Evolutionary conservation across 2,888 invertebrate species (phyloP).

Genomic region (Leptinotarsa haldemani): DNA sequence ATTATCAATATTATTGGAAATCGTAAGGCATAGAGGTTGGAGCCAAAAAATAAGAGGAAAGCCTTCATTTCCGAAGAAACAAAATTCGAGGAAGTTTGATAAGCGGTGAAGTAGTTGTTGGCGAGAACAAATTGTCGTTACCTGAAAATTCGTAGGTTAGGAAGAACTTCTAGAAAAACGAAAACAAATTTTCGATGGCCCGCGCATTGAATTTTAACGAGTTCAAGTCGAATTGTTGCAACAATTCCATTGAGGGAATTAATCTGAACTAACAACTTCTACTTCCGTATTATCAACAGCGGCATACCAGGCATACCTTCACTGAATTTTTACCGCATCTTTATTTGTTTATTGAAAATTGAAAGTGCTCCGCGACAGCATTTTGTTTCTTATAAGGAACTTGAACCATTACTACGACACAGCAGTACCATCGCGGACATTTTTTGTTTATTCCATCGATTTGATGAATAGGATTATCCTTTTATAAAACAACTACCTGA

Average conservation of each 20-base stretch:
- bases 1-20: no score
- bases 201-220: not conserved
- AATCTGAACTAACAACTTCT: not conserved
- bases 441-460: not conserved
- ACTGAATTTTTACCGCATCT: slow-evolving; percentile 23
- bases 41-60: no score
- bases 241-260: slow-evolving; percentile 4
- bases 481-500: not conserved
- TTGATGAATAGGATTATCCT: not conserved
- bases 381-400: slow-evolving; percentile 33
- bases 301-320: slow-evolving; percentile 28
- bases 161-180: no score
- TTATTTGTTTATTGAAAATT: slow-evolving; percentile 30
- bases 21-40: no score
- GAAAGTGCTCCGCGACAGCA: slow-evolving; percentile 29
- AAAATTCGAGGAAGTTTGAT: no score
- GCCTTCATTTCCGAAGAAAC: no score
- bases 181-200: not conserved
- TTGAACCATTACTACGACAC: slow-evolving; percentile 12
- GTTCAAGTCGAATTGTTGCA: not conserved
- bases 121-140: no score
- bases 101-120: no score
- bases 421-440: slow-evolving; percentile 4
- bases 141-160: no score
- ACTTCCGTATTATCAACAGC: slow-evolving; percentile 18